Percentiles rank a stretch among this genome's conserved stretches.
These are phyloP conservation scores for Parascotia fuliginaria DNA, from an alignment of 2,888 invertebrate genomes.

Conservation along the genomic window DNA sequence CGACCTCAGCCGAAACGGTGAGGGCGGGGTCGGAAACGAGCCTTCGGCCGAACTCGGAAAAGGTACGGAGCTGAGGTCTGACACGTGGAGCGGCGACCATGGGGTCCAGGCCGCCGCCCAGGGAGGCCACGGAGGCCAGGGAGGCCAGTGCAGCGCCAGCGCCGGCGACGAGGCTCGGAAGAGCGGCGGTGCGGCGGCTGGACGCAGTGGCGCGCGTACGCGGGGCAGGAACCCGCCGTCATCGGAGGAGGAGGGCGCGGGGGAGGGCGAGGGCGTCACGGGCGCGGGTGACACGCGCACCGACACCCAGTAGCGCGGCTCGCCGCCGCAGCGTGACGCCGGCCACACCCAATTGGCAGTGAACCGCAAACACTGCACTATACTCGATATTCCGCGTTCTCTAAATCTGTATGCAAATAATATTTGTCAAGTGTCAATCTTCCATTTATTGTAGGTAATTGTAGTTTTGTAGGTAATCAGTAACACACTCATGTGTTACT, in stretches of 20 bases:
- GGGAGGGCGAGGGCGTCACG: slow-evolving; percentile 65
- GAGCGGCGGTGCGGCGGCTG: slow-evolving; percentile 87
- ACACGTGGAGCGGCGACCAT: slow-evolving; percentile 92
- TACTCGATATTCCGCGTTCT: slow-evolving; percentile 97
- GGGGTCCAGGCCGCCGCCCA: slow-evolving; percentile 88
- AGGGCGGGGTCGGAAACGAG: slow-evolving; percentile 91
- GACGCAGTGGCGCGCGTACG: slow-evolving; percentile 77
- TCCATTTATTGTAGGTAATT: too few species aligned
- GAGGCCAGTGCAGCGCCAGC: slow-evolving; percentile 73
- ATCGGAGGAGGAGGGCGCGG: slow-evolving; percentile 88
- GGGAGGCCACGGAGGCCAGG: slow-evolving; percentile 88
- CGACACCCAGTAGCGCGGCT: slow-evolving; percentile 60
- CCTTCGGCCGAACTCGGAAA: slow-evolving; percentile 92
- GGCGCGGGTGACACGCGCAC: slow-evolving; percentile 60
- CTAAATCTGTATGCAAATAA: slow-evolving; percentile 89
- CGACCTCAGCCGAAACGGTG: slow-evolving; percentile 87
- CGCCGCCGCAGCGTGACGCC: slow-evolving; percentile 87
- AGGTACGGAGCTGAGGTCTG: slow-evolving; percentile 94
- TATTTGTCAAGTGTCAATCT: too few species aligned
- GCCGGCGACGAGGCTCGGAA: slow-evolving; percentile 80
- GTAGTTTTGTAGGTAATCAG: too few species aligned
- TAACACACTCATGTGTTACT: too few species aligned
- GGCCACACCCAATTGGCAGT: slow-evolving; percentile 91
- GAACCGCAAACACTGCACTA: slow-evolving; percentile 88
- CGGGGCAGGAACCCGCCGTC: slow-evolving; percentile 93